These are phyloP conservation scores for Brachymystax lenok DNA, from an alignment of 2,797 vertebrate species.

Conservation along the genomic window DNA sequence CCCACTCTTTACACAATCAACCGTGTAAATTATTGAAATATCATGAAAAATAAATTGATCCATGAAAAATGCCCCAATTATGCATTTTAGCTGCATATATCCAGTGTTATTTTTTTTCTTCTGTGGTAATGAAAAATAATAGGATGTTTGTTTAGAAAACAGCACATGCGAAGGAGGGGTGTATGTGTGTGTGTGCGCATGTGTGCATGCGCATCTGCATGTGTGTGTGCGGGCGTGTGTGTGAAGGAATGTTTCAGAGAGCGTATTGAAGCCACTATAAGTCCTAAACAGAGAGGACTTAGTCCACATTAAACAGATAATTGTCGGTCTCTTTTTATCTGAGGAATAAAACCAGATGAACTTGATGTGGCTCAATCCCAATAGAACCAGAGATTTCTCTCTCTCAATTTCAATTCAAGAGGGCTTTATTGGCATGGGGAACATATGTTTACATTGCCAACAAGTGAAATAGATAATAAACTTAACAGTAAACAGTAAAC, in stretches of 20 bases:
- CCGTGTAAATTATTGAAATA: slow-evolving; percentile 75
- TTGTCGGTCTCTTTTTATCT: slow-evolving; percentile 58
- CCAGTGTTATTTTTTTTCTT: slow-evolving; percentile 36
- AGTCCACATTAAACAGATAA: slow-evolving; percentile 44
- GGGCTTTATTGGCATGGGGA: no score
- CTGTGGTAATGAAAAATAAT: slow-evolving; percentile 40
- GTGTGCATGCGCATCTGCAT: no score
- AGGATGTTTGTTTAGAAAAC: slow-evolving; percentile 54
- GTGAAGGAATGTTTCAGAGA: neutral
- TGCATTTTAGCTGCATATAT: slow-evolving; percentile 62
- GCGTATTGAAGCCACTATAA: slow-evolving; percentile 9
- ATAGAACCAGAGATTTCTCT: slow-evolving; percentile 39
- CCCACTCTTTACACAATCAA: slow-evolving; percentile 71
- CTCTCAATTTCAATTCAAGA: no score
- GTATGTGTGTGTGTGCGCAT: neutral
- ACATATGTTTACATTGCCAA: no score
- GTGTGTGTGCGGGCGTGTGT: slow-evolving; percentile 1
- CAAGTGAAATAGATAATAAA: no score
- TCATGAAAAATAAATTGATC: slow-evolving; percentile 74
- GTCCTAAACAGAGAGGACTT: slow-evolving; percentile 57
- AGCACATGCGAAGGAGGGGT: slow-evolving; percentile 36
- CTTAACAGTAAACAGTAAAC: no score
- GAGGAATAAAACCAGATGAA: slow-evolving; percentile 67
- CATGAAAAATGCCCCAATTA: slow-evolving; percentile 66
- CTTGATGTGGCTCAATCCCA: slow-evolving; percentile 59